Conservation (phyloP, 2,888 invertebrate genomes). For the Heteromyza rotundicornis region DNA sequence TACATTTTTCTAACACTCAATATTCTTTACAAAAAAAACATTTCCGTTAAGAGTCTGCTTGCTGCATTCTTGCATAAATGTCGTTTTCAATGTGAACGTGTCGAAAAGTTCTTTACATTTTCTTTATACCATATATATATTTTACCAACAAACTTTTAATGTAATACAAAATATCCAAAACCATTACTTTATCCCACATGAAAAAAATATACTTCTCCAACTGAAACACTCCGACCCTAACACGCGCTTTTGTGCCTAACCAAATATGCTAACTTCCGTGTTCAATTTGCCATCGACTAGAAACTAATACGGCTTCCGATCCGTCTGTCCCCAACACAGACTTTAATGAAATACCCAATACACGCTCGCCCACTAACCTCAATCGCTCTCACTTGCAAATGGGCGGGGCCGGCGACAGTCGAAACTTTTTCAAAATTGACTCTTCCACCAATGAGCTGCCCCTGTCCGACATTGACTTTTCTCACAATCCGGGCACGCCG, state of each 20-base stretch:
- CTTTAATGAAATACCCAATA: slow-evolving; percentile 39
- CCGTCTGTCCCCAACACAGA: slow-evolving; percentile 22
- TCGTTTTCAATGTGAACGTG: slow-evolving; percentile 25
- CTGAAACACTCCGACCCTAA: background rate
- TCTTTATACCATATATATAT: background rate
- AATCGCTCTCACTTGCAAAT: slow-evolving; percentile 45
- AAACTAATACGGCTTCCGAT: background rate
- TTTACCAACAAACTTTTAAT: background rate
- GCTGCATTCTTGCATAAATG: slow-evolving; percentile 14
- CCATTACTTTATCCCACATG: slow-evolving; percentile 3
- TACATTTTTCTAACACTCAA: background rate
- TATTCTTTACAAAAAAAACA: background rate
- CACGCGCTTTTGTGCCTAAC: slow-evolving; percentile 13
- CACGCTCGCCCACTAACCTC: slow-evolving; percentile 29
- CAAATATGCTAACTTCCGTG: slow-evolving; percentile 16
- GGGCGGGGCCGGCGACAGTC: slow-evolving; percentile 50
- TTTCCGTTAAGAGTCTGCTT: slow-evolving; percentile 4
- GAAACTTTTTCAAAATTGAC: slow-evolving; percentile 61
- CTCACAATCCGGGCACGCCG: slow-evolving; percentile 55
- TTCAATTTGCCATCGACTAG: background rate
- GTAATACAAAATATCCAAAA: background rate
- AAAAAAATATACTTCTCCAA: background rate
- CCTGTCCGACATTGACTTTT: slow-evolving; percentile 68
- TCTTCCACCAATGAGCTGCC: slow-evolving; percentile 75
- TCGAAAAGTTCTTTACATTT: background rate